phyloP scores from a whole-genome alignment of 2,113 vertebrate genomes.

The Carettochelys insculpta region DNA sequence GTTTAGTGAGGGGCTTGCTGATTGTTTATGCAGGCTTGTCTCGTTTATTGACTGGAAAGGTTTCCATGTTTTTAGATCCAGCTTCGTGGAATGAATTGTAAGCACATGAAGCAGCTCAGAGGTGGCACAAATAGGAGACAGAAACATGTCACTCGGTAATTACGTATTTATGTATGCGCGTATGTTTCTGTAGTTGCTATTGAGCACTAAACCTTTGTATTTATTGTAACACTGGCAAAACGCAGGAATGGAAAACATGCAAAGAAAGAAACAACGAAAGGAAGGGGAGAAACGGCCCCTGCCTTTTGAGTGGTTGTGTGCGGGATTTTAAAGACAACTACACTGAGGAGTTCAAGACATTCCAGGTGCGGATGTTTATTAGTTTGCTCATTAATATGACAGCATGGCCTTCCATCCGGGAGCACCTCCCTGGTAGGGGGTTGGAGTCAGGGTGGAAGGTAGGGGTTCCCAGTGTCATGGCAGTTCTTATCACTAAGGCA shows the following conservation, averaged over 20 bases:
- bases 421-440: neutral
- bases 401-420: neutral
- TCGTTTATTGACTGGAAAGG: conserved; percentile 31
- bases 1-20: conserved; percentile 20
- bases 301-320: neutral
- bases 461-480: neutral
- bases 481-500: neutral
- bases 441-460: neutral
- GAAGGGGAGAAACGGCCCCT: fast-evolving
- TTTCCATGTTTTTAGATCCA: conserved; percentile 50
- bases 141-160: conserved; percentile 75
- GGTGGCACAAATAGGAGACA: conserved; percentile 67
- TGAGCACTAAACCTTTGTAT: conserved; percentile 64
- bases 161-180: conserved; percentile 80
- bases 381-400: neutral
- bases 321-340: fast-evolving
- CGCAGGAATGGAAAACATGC: conserved; percentile 12
- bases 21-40: conserved; percentile 48
- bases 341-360: fast-evolving
- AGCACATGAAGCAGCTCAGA: conserved; percentile 67
- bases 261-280: neutral
- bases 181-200: conserved; percentile 74
- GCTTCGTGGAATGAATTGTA: conserved; percentile 67
- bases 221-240: conserved; percentile 68
- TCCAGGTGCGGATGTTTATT: fast-evolving